Evolutionary conservation across 2,888 invertebrate species (phyloP), one percentile per base, ranked within the genome.

Genomic region (Tachina fera): DNA sequence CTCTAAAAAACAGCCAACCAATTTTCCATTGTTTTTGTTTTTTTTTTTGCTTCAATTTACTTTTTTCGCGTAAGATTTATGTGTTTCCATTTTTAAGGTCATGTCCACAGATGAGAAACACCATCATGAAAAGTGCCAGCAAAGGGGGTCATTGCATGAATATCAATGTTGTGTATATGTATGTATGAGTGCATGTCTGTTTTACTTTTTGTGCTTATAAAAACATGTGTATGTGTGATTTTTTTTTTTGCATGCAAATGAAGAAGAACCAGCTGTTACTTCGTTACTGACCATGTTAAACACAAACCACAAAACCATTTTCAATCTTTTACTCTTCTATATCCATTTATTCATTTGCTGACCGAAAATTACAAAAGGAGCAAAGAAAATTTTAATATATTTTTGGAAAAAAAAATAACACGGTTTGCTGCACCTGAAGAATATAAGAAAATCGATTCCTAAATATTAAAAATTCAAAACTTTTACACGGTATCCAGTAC

Each of bases 11-110:
- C 43, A 78, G 19, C 22, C 51, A 53, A 43, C 51, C 45, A 74
- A 68, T 75, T 71, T 79, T 56, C 16, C 22, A 11, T 56, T 49
- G 13, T 51, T 84, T 67, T 45, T 31, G 47, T 84, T 67, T 45
- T 31, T 51, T 47, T 3, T 49, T 6, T 74, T 14, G 39, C 19
- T 56, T n/a, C 56, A 58, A 60, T 3, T 65, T 60, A 41, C 13
- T 85, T 78, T 74, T 74, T 82, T 78, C 82, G 78, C 82, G 77
- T 53, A 82, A 82, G 85, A 85, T 85, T 85, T 85, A 85, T 85
- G 85, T 78, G 70, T 78, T 82, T 78, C 49, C 74, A 85, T 85
- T 85, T 85, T 85, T 63, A 82, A 85, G 85, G 85, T 85, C 85
- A 85, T 78, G 78, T 85, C 78, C 85, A 74, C 74, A 70, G 84